A percentile compares a stretch with the other conserved stretches of the same genome.
Evolutionary conservation across 2,888 invertebrate species (phyloP).

Genomic region (Himalopsyche japonica): DNA sequence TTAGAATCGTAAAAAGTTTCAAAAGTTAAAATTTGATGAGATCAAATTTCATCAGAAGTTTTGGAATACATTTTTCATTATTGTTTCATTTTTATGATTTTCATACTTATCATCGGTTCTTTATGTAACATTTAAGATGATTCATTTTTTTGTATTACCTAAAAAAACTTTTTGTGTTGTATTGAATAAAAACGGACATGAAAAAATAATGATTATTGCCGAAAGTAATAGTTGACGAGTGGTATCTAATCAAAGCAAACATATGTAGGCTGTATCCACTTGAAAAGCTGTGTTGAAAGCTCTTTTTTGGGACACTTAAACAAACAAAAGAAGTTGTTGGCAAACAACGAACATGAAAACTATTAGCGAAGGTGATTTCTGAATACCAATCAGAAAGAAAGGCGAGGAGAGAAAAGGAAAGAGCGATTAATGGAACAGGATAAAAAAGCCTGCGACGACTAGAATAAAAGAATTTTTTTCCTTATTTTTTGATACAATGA

Average conservation of each 20-base stretch:
- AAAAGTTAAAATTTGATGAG: too few relatives aligned
- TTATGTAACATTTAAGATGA: too few relatives aligned
- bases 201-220: neutral
- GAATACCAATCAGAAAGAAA: conserved; percentile 1
- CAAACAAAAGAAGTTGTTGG: neutral
- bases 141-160: too few relatives aligned
- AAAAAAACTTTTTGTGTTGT: too few relatives aligned
- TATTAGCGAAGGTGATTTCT: neutral
- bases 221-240: neutral
- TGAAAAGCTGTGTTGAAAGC: neutral
- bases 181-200: too few relatives aligned
- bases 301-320: neutral
- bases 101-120: too few relatives aligned
- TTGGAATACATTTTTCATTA: too few relatives aligned
- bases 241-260: neutral
- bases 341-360: neutral
- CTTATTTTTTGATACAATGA: neutral
- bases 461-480: neutral
- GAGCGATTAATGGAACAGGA: neutral
- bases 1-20: too few relatives aligned
- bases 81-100: too few relatives aligned
- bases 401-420: neutral
- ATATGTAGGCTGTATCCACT: neutral
- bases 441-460: neutral
- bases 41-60: too few relatives aligned